Evolutionary conservation across 2,797 vertebrate species (phyloP).

Genomic region (Linurgus olivaceus): DNA sequence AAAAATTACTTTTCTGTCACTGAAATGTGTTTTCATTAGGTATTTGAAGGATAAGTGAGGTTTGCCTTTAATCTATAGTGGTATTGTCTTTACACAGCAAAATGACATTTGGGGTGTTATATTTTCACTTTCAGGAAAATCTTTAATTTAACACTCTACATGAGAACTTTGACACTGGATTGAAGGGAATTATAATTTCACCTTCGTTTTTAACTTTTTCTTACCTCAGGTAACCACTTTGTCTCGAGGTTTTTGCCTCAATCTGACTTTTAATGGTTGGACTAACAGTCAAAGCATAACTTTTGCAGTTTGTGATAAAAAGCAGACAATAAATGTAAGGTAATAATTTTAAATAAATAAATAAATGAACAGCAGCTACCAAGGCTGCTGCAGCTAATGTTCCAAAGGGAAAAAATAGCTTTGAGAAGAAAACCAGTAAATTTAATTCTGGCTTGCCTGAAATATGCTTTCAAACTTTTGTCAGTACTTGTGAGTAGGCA

Average conservation of each 20-base stretch:
- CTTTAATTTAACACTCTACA: not conserved
- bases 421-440: not conserved
- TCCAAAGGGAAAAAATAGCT: not conserved
- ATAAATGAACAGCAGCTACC: not conserved
- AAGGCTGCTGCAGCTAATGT: not conserved
- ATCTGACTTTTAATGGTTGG: not conserved
- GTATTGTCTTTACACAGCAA: not conserved
- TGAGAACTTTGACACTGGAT: not conserved
- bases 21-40: slow-evolving; percentile 36
- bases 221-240: not conserved
- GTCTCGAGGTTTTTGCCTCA: not conserved
- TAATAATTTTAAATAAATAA: not conserved
- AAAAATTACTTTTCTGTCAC: slow-evolving; percentile 22
- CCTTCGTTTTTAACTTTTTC: not conserved
- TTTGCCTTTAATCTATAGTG: not conserved
- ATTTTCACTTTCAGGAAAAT: not conserved
- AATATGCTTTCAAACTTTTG: not conserved
- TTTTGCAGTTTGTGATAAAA: not conserved
- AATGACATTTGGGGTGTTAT: not conserved
- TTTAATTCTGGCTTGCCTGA: not conserved
- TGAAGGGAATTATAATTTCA: not conserved
- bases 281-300: not conserved
- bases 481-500: not conserved
- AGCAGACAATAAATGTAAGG: not conserved
- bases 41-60: not conserved